Conservation (phyloP, 2,797 vertebrate genomes). For the Falco concolor region DNA sequence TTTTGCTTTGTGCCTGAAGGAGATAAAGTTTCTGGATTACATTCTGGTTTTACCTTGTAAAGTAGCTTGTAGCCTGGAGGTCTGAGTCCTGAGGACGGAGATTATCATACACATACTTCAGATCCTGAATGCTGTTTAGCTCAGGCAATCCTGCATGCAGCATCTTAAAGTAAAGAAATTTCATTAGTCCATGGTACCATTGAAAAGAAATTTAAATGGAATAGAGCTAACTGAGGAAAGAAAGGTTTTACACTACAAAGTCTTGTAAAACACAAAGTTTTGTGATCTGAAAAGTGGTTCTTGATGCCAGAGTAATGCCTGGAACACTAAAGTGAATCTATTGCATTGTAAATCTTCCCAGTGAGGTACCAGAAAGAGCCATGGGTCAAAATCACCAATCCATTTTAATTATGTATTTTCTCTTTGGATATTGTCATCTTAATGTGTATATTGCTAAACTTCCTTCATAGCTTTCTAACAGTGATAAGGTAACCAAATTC, state of each 20-base stretch:
- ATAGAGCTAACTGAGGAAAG: not conserved
- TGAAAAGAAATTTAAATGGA: not conserved
- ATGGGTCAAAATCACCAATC: not conserved
- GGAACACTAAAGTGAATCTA: not conserved
- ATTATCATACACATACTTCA: slow-evolving; percentile 84
- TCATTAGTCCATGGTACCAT: not conserved
- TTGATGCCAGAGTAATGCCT: not conserved
- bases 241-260: not conserved
- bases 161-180: slow-evolving; percentile 76
- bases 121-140: slow-evolving; percentile 78
- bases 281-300: not conserved
- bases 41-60: slow-evolving; percentile 80
- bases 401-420: not conserved
- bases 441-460: not conserved
- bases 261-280: not conserved
- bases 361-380: not conserved
- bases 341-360: not conserved
- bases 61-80: slow-evolving; percentile 85
- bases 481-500: not conserved
- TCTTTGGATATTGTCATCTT: not conserved
- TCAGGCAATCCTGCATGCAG: slow-evolving; percentile 83
- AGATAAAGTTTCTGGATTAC: not conserved
- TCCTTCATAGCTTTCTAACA: not conserved
- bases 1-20: not conserved
- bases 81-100: slow-evolving; percentile 85